Evolutionary conservation across 2,113 vertebrate species (phyloP).

Genomic region (Aptenodytes patagonicus): DNA sequence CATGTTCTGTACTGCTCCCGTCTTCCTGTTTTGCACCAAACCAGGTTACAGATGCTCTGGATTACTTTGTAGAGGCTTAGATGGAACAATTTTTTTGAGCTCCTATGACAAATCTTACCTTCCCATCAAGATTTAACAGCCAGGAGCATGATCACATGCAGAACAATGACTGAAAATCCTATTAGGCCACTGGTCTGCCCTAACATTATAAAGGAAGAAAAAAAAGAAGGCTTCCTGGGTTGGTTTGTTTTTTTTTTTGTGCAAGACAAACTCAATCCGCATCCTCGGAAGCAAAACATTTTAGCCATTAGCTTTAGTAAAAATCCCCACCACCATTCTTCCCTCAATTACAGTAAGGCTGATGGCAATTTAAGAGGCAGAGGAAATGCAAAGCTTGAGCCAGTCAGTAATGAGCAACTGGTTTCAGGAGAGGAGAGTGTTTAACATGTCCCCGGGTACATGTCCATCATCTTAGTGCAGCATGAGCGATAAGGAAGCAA

Average conservation of each 20-base stretch:
- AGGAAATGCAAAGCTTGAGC: neutral
- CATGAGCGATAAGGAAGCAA: neutral
- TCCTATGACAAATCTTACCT: neutral
- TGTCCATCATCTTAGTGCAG: neutral
- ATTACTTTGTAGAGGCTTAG: neutral
- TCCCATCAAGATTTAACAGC: neutral
- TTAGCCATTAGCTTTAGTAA: neutral
- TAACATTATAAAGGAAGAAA: neutral
- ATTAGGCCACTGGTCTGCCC: neutral
- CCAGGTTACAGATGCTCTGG: neutral
- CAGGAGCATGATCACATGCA: neutral
- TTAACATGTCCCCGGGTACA: neutral
- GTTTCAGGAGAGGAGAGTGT: neutral
- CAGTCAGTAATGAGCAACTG: neutral
- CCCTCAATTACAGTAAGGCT: neutral
- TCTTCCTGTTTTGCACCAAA: neutral
- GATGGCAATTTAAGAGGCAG: neutral
- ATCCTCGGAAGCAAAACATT: neutral
- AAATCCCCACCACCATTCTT: neutral
- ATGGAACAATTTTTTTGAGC: neutral
- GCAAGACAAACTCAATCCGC: neutral
- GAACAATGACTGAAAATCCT: neutral
- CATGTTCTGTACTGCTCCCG: fast-evolving
- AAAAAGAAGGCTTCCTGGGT: neutral
- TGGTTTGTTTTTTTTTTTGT: too few species aligned